Percentiles rank a stretch among this genome's conserved stretches.
Evolutionary conservation across 2,888 invertebrate species (phyloP).

Genomic region (Pristionchus exspectatus): DNA sequence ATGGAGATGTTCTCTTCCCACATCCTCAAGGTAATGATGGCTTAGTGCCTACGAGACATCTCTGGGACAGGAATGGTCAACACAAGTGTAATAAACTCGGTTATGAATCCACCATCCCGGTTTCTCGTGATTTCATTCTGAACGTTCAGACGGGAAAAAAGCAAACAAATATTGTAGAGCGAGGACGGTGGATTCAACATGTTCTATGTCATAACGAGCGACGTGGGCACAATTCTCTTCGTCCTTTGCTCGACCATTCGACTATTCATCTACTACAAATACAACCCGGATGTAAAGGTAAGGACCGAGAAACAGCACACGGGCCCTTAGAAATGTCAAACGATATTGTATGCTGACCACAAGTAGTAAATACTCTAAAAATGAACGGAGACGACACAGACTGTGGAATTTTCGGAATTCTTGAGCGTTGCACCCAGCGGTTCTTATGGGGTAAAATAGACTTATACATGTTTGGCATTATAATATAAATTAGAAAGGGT

Average conservation of each 20-base stretch:
- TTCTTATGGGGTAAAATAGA: too few relatives aligned
- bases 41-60: too few relatives aligned
- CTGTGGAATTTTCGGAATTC: too few relatives aligned
- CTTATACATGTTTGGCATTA: too few relatives aligned
- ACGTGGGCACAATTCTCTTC: conserved; percentile 68
- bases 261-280: conserved; percentile 71
- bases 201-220: conserved; percentile 65
- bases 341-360: conserved; percentile 40
- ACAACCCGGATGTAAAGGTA: conserved; percentile 68
- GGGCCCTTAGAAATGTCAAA: background rate
- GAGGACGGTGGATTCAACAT: conserved; percentile 61
- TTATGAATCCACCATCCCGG: too few relatives aligned
- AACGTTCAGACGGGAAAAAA: background rate
- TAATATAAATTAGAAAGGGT: too few relatives aligned
- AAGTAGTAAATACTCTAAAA: conserved; percentile 53
- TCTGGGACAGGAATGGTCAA: too few relatives aligned
- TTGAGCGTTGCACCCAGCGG: too few relatives aligned
- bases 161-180: conserved; percentile 55
- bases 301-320: background rate
- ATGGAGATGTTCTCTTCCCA: conserved; percentile 63
- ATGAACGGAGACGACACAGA: background rate
- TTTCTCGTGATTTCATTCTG: too few relatives aligned
- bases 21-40: conserved; percentile 58
- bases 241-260: conserved; percentile 68
- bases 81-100: too few relatives aligned